Percentiles rank a stretch among this genome's conserved stretches.
Evolutionary conservation across 2,888 invertebrate species (phyloP).

Genomic region (Diarsia dahlii): DNA sequence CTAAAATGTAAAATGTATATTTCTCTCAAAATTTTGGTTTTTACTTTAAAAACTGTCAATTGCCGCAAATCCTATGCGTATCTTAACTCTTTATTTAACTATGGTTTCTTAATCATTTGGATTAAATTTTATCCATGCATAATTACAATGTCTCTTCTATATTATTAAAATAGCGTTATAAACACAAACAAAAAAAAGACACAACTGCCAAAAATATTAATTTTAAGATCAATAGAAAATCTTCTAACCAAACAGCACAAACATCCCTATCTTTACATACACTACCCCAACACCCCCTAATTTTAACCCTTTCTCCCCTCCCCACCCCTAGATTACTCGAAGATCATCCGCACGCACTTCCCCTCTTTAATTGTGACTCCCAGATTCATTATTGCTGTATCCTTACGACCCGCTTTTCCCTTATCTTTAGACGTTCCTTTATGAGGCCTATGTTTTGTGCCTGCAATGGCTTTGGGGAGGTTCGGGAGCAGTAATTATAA

Average conservation of each 20-base stretch:
- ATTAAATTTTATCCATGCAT: too few species aligned
- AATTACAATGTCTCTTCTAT: background rate
- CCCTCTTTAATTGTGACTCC: conserved; percentile 89
- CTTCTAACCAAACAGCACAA: conserved; percentile 37
- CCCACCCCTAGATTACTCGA: conserved; percentile 83
- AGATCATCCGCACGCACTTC: conserved; percentile 89
- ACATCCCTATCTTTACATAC: conserved; percentile 54
- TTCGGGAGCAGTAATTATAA: conserved; percentile 38
- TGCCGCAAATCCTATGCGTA: background rate
- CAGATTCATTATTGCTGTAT: conserved; percentile 89
- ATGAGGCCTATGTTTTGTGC: conserved; percentile 46
- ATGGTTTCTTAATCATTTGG: too few species aligned
- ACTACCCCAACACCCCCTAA: conserved; percentile 55
- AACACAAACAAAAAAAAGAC: background rate
- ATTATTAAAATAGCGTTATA: background rate
- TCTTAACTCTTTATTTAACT: background rate
- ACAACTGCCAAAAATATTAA: background rate
- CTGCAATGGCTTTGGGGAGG: conserved; percentile 28
- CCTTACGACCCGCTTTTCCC: conserved; percentile 85
- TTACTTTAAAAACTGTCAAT: background rate
- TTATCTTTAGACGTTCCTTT: conserved; percentile 83
- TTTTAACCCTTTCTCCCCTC: conserved; percentile 65
- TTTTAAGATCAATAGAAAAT: conserved; percentile 31
- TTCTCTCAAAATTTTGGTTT: background rate
- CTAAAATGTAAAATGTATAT: background rate